These are phyloP conservation scores for Pseudopipra pipra DNA, from an alignment of 2,113 vertebrate genomes.

Conservation along the genomic window DNA sequence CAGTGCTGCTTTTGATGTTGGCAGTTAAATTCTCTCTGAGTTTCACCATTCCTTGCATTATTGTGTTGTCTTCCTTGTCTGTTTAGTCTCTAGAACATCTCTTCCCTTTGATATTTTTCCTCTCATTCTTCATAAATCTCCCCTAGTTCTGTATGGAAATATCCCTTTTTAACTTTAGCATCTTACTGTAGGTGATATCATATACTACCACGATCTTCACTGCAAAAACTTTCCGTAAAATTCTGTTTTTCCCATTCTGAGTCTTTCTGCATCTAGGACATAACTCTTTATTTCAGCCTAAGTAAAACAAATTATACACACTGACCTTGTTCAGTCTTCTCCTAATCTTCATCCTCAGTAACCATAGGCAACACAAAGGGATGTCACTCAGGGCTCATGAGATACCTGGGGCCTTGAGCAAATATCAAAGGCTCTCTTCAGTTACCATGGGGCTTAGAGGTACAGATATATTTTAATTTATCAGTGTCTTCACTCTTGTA, in stretches of 20 bases:
- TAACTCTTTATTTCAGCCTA: background rate
- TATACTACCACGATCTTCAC: background rate
- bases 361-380: background rate
- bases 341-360: background rate
- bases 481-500: rapidly evolving
- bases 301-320: background rate
- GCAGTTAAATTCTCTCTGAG: background rate
- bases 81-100: background rate
- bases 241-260: background rate
- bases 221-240: background rate
- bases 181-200: background rate
- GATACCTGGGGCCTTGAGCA: background rate
- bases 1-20: background rate
- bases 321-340: background rate
- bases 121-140: background rate
- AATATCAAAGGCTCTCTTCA: background rate
- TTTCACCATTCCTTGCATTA: background rate
- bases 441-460: rapidly evolving
- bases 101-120: background rate
- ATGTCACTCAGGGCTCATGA: background rate
- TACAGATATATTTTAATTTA: background rate
- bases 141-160: background rate
- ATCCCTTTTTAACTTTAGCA: background rate
- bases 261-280: background rate
- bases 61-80: background rate